Base-by-base conservation (phyloP, 2,888 invertebrate species). In the Pyrrhosoma nymphula region DNA sequence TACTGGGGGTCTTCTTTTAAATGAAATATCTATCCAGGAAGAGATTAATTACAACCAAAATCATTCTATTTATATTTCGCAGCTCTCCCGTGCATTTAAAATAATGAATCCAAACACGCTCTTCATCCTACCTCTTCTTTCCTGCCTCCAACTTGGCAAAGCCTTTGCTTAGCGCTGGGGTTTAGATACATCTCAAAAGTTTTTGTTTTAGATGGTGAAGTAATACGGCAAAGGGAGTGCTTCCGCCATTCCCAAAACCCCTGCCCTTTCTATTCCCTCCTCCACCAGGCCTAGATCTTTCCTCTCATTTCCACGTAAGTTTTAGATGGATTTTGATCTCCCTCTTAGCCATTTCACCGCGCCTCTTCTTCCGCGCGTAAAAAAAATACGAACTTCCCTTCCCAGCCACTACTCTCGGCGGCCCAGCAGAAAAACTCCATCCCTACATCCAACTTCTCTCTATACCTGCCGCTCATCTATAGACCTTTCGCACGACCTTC, bases 271-370 rank as follows among this genome's bases (percentile, higher is more conserved):
- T 26, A 1, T 20, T 69, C 69, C 69, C 69, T n/a, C 23, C 23
- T 26, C 23, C 69, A 12, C 69, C 26, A 0, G 16, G 26, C 35
- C 30, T 82, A 35, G 6, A 82, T 82, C 30, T 82, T 47, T 82
- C 26, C 30, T 82, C 82, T 82, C 82, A 35, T 82, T 82, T 82
- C 82, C 82, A 82, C 82, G 82, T 35, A 82, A 16, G 30, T 82
- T 82, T 82, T 82, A 30, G 60, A 82, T 35, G 35, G 82, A 30
- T 82, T 82, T 35, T 18, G 82, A 82, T 82, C 82, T 82, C 82
- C 82, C 30, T 30, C 26, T 82, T 35, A 82, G 82, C 82, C 82
- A 35, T 82, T 82, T 82, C 82, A 30, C 82, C 35, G 35, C 82
- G 82, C 30, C 30, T 30, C 69, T 26, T 60, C 35, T 16, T 30